Base-by-base conservation (phyloP, 2,113 vertebrate genomes). In the Thamnophis sirtalis region DNA sequence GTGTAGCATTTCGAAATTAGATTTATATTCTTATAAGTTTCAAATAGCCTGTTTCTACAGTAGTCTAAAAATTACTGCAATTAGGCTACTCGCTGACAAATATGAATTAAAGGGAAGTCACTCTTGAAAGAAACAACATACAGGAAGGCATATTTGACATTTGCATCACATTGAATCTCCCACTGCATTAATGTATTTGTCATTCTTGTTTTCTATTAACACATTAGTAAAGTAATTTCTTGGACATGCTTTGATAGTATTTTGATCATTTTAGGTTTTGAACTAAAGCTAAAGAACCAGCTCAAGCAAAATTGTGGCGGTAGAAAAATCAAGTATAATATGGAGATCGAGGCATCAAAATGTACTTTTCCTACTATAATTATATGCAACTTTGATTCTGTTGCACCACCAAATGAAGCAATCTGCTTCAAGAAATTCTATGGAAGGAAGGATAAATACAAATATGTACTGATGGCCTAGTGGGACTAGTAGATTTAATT, bases 81-180 rank as follows among this genome's bases (percentile, higher is more conserved):
- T 50, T 0, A 4, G 6, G 0, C 2, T 38, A 89, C 85, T 84
- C 90, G 26, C 17, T 88, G 50, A 54, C 92, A 86, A 58, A 89
- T 38, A 3, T 56, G 9, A 90, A 88, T 89, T 56, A 90, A 0
- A 15, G 48, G 4, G 91, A 93, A 95, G 9, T 3, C 21, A 60
- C 6, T 33, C 43, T 38, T 87, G 28, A 88, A 48, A 73, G 68
- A 94, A 93, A 91, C 86, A 91, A 50, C 90, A 90, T 90, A 0
- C 2, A 91, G 51, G 24, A 19, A 85, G 9, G 15, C 5, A 80
- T 80, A 38, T 80, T 38, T 33, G n/a, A 38, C 19, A 85, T 48
- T 85, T 49, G 4, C 22, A 84, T 22, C 84, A 49, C 22, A 43
- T 49, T 24, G 43, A 85, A 85, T 85, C 84, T 85, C 3, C 19